Base-by-base conservation (phyloP, 2,113 vertebrate species). In the Hassar affinis region DNA sequence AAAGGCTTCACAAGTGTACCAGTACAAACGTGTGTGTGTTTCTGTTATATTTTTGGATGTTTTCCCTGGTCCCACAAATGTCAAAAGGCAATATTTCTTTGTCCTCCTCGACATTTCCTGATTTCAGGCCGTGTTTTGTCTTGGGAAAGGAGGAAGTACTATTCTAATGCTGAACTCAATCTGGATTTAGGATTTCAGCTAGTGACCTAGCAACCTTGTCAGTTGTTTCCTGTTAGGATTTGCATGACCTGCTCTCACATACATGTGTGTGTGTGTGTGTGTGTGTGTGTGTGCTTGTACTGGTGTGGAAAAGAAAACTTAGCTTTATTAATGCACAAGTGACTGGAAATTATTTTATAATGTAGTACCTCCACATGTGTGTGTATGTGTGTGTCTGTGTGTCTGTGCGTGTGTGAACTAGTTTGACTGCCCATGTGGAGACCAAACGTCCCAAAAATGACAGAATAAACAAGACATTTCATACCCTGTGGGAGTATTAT, bases 261-360 rank as follows among this genome's bases (percentile, higher is more conserved):
- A 17, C 0, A 4, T 68, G 80, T 81, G 66, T 66, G 64, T 56
- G 54, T 52, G 56, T n/a, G 38, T 59, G 56, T 74, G 25, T 52
- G 74, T 85, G 47, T 82, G 7, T 74, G 85, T 61, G 88, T 88
- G 68, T 56, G 33, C n/a, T 84, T 85, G 38, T 87, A 79, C 78
- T 75, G 27, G 49, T 30, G 11, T 14, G 33, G 69, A 56, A 52
- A 52, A 9, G 30, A 51, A 42, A 25, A 72, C 47, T n/a, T 69
- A 0, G 18, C 33, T 18, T 38, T 9, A 69, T 20, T 42, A 69
- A 69, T 38, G 66, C 17, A 3, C 17, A 69, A 69, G 33, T 69
- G 18, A 69, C 3, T 38, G 3, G 35, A 69, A 38, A 69, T 17
- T 42, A 42, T 38, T 33, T 22, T 9, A 42, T 17, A 69, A 33